phyloP scores from a whole-genome alignment of 2,888 invertebrate genomes.

The Aspidiotus destructor region DNA sequence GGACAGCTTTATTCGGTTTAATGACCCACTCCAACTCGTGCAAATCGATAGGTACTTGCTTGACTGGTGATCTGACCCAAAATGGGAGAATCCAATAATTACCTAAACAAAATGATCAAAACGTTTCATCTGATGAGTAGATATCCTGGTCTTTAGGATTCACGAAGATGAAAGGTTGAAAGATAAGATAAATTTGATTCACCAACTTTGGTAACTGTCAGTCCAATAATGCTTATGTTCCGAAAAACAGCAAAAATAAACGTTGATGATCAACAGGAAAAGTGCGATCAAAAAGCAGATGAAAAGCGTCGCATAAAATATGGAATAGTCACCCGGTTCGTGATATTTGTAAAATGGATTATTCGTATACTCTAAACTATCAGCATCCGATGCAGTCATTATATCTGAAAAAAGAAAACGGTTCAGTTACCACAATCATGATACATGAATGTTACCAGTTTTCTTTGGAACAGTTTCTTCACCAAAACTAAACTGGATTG shows the following conservation, averaged over 20 bases:
- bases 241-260: constrained; percentile 71
- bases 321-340: constrained; percentile 65
- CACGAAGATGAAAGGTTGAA: no score
- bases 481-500: no score
- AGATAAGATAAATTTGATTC: background rate
- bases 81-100: constrained; percentile 75
- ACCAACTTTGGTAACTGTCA: constrained; percentile 63
- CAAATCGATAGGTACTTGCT: constrained; percentile 69
- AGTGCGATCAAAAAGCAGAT: constrained; percentile 64
- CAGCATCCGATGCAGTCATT: constrained; percentile 43
- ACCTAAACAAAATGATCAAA: constrained; percentile 46
- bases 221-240: constrained; percentile 71
- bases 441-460: no score
- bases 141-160: background rate
- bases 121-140: background rate
- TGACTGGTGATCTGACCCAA: constrained; percentile 74
- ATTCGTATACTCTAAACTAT: constrained; percentile 52
- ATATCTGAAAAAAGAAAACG: constrained; percentile 2
- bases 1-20: constrained; percentile 36
- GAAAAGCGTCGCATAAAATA: constrained; percentile 72
- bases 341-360: constrained; percentile 53
- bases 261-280: constrained; percentile 62
- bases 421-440: no score
- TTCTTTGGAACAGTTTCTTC: no score
- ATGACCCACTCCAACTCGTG: constrained; percentile 53